These are phyloP conservation scores for Sipunculus nudus DNA, from an alignment of 2,888 invertebrate species.

Conservation along the genomic window DNA sequence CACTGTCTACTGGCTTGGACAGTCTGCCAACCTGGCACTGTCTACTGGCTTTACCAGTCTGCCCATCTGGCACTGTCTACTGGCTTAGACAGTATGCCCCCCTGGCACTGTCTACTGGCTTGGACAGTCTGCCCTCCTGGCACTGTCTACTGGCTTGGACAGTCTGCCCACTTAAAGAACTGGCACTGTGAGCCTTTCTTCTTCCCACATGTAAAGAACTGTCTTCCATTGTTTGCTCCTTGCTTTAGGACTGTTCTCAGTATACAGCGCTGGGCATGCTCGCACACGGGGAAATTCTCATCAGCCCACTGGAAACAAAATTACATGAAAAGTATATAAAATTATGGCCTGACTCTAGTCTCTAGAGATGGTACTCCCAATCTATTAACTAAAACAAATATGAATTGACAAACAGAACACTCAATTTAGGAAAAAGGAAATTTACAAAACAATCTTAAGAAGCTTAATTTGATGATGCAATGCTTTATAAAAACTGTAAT, in stretches of 20 bases:
- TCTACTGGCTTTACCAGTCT: no score
- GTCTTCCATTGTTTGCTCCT: slow-evolving; percentile 50
- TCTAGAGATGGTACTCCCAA: no score
- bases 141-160: no score
- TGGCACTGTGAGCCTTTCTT: slow-evolving; percentile 48
- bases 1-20: no score
- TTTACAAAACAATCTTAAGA: not conserved
- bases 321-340: no score
- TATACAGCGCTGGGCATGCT: slow-evolving; percentile 47
- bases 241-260: slow-evolving; percentile 50
- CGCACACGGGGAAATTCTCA: slow-evolving; percentile 47
- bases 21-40: no score
- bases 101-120: no score
- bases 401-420: not conserved
- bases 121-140: no score
- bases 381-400: not conserved
- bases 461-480: not conserved
- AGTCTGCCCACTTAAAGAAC: slow-evolving; percentile 52
- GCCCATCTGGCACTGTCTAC: no score
- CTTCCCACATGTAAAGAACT: slow-evolving; percentile 49
- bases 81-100: no score
- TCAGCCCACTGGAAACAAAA: slow-evolving; percentile 52
- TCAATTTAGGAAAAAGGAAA: not conserved
- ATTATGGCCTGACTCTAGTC: no score
- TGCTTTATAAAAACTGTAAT: no score